Base-by-base conservation (phyloP, 1,140 invertebrate species). In the Bombus sylvicola region DNA sequence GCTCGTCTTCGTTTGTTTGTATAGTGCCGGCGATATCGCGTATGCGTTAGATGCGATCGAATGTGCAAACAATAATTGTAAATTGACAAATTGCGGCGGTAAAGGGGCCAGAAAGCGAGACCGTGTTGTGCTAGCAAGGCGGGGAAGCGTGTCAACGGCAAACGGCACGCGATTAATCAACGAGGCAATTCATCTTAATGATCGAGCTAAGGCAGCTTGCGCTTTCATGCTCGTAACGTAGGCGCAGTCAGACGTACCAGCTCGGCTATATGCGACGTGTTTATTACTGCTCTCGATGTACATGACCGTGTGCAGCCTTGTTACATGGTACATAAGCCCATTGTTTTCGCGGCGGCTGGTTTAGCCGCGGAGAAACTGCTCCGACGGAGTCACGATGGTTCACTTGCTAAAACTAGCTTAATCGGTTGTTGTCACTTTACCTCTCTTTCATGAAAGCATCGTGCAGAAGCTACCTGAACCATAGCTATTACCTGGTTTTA, bases 121-220 rank as follows among this genome's bases (percentile, higher is more conserved):
- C 34, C 69, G 66, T 22, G 59, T 66, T 39, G 76, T 53, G 59
- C 66, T 74, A 66, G 79, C 37, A 69, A 85, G 66, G 87, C 75
- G 64, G 62, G 3, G 57, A 78, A 80, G 25, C 75, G 83, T 83
- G 90, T 91, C 92, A 92, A 34, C 85, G 86, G 75, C 90, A 92
- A 92, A 90, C 86, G 90, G 90, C 79, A 71, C 43, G 85, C 82
- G 85, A 92, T 92, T 92, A 92, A 92, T 92, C 90, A 92, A 88
- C 86, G 53, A 31, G 84, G 88, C 90, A 87, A 92, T 92, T 91
- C 89, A 92, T 92, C 92, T 92, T 92, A 92, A 92, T 91, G 89
- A 92, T 87, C 87, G 90, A 73, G 84, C 83, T 85, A 81, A 88
- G 89, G 83, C 89, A 83, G 81, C 78, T 87, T 78, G 82, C 73